Evolutionary conservation across 1,140 invertebrate genomes (phyloP).

Genomic region (Lycorma delicatula): DNA sequence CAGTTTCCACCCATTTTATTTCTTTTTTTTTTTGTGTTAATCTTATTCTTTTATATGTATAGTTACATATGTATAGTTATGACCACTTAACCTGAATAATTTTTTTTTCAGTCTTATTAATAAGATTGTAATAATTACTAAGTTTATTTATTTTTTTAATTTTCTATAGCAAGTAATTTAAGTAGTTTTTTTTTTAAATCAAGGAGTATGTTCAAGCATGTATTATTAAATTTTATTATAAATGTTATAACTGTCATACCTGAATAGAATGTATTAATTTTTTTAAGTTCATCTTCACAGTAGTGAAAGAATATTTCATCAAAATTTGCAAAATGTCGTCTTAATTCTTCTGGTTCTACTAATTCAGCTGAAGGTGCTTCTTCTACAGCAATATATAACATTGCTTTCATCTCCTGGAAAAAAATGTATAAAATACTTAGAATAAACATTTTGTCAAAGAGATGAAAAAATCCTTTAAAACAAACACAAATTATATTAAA

Average conservation of each 20-base stretch:
- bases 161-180: too few relatives aligned
- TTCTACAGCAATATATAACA: constrained; percentile 63
- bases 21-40: too few relatives aligned
- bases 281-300: constrained; percentile 75
- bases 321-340: constrained; percentile 68
- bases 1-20: too few relatives aligned
- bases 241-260: constrained; percentile 39
- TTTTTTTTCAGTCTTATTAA: too few relatives aligned
- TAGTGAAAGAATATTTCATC: constrained; percentile 79
- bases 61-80: too few relatives aligned
- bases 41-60: too few relatives aligned
- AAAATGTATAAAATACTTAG: constrained; percentile 16
- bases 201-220: neutral
- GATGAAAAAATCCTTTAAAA: too few relatives aligned
- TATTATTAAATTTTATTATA: neutral
- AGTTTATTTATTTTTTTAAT: too few relatives aligned
- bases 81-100: too few relatives aligned
- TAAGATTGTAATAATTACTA: too few relatives aligned
- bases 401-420: constrained; percentile 60
- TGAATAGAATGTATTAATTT: constrained; percentile 82
- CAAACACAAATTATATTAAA: too few relatives aligned
- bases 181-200: too few relatives aligned
- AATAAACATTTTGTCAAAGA: neutral
- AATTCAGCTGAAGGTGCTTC: constrained; percentile 59
- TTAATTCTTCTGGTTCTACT: constrained; percentile 54